Conservation (phyloP, 1,140 invertebrate species). For the Zeugodacus cucurbitae region DNA sequence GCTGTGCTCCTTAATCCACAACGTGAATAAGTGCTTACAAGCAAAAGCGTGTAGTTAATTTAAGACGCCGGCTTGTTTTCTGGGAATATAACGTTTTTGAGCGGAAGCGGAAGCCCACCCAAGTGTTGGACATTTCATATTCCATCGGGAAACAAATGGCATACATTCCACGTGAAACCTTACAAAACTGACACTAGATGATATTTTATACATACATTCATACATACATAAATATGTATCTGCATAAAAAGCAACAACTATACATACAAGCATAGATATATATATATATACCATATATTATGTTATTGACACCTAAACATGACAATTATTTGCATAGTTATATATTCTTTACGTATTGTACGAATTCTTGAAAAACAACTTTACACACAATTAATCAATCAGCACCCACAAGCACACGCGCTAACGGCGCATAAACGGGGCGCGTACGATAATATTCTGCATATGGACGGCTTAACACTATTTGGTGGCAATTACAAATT, state of each 20-base stretch:
- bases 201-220: background rate
- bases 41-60: too few relatives aligned
- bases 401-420: background rate
- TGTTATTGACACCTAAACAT: background rate
- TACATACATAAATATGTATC: background rate
- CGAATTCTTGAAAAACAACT: background rate
- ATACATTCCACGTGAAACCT: conserved; percentile 2
- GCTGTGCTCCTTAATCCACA: too few relatives aligned
- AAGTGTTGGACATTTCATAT: too few relatives aligned
- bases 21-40: too few relatives aligned
- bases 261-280: conserved; percentile 1
- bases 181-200: conserved; percentile 36
- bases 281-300: background rate
- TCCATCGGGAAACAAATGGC: too few relatives aligned
- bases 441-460: background rate
- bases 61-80: too few relatives aligned
- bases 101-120: too few relatives aligned
- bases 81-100: too few relatives aligned
- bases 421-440: background rate
- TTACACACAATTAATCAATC: background rate
- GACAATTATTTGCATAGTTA: background rate
- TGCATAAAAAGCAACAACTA: background rate
- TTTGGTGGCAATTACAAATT: conserved; percentile 36
- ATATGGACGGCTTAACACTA: conserved; percentile 45
- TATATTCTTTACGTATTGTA: background rate